These are phyloP conservation scores for Crambe crambe DNA, from an alignment of 37 sponge, comb jelly and placozoan species.

Conservation along the genomic window DNA sequence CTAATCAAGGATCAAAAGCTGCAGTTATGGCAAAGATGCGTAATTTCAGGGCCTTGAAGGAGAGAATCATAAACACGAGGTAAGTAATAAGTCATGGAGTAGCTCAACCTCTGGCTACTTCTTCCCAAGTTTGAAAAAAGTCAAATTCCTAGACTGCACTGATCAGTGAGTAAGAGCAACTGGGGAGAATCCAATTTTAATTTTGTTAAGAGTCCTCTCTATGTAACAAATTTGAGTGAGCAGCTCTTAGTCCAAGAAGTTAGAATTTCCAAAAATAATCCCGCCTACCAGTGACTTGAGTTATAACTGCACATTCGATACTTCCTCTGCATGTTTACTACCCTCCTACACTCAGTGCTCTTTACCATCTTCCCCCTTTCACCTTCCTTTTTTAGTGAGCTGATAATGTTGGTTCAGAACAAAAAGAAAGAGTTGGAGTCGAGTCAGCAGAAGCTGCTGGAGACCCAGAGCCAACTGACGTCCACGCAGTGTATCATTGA, in stretches of 20 bases:
- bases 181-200: no score
- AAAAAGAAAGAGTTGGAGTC: slow-evolving; percentile 8
- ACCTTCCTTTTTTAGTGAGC: slow-evolving; percentile 31
- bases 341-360: no score
- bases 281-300: no score
- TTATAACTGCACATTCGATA: no score
- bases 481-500: slow-evolving; percentile 3
- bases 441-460: slow-evolving; percentile 5
- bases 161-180: no score
- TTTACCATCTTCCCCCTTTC: no score
- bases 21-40: slow-evolving; percentile 14
- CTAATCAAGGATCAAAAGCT: not conserved
- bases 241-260: no score
- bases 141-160: no score
- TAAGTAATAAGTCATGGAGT: slow-evolving; percentile 6
- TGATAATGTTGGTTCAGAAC: slow-evolving; percentile 20
- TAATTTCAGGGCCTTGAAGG: slow-evolving; percentile 36
- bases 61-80: slow-evolving; percentile 38
- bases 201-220: no score
- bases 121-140: not conserved
- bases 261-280: no score
- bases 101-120: not conserved
- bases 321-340: no score
- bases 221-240: no score
- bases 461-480: not conserved